Conservation (phyloP, 2,113 vertebrate species). For the Vimba vimba region DNA sequence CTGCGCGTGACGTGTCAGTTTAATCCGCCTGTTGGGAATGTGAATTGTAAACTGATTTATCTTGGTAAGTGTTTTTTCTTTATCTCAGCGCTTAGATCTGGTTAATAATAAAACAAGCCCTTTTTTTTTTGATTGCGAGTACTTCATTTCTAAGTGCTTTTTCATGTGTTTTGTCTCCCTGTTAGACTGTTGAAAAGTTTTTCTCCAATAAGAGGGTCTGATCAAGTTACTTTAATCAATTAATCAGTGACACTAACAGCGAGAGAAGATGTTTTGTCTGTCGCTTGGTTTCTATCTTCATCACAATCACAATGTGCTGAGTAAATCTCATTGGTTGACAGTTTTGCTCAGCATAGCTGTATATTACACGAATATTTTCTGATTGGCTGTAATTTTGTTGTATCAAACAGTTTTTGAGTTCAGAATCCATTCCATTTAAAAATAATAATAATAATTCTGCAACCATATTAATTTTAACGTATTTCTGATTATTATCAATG, state of each 20-base stretch:
- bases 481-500: too few species aligned
- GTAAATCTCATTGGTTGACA: not conserved
- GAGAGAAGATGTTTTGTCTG: not conserved
- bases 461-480: too few species aligned
- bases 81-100: not conserved
- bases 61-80: not conserved
- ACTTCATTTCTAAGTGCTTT: not conserved
- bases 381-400: not conserved
- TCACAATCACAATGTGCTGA: not conserved
- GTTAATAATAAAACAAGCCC: slow-evolving; percentile 16
- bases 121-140: not conserved
- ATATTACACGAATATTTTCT: not conserved
- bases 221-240: not conserved
- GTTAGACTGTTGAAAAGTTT: not conserved
- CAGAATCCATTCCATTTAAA: too few species aligned
- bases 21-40: slow-evolving; percentile 11
- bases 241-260: not conserved
- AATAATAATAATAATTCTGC: too few species aligned
- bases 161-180: not conserved
- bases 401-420: too few species aligned
- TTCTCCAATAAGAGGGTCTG: not conserved
- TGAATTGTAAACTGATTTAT: slow-evolving; percentile 36
- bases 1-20: not conserved
- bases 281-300: not conserved
- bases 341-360: not conserved